phyloP scores from a whole-genome alignment of 2,113 vertebrate genomes.

The Grammomys surdaster region DNA sequence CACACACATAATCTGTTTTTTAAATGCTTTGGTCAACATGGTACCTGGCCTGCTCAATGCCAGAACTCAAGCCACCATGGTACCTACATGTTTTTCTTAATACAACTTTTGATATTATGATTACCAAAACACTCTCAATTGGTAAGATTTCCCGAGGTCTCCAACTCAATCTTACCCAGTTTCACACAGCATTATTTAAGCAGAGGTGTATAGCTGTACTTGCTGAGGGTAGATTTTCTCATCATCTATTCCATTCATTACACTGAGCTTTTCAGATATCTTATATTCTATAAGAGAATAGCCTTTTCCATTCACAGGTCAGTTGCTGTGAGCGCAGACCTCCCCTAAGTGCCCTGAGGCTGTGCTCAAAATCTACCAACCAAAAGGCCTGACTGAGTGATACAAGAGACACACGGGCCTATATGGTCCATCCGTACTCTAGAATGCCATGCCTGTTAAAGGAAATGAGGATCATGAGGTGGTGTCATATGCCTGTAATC shows the following conservation, averaged over 20 bases:
- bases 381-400: neutral
- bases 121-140: neutral
- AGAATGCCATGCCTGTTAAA: neutral
- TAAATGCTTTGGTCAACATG: neutral
- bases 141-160: neutral
- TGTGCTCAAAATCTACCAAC: neutral
- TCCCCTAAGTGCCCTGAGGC: neutral
- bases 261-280: neutral
- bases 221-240: neutral
- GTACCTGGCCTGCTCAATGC: neutral
- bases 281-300: neutral
- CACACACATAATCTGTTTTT: neutral
- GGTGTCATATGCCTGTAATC: neutral
- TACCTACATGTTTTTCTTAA: neutral
- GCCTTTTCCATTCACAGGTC: neutral
- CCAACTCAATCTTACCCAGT: neutral
- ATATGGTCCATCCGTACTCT: neutral
- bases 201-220: neutral
- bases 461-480: neutral
- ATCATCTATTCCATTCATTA: neutral
- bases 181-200: neutral
- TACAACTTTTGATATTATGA: neutral
- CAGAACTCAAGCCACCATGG: neutral
- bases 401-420: neutral
- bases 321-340: neutral